Percentiles rank a stretch among this genome's conserved stretches.
These are phyloP conservation scores for Urosaurus nigricauda DNA, from an alignment of 2,797 vertebrate genomes.

Conservation along the genomic window DNA sequence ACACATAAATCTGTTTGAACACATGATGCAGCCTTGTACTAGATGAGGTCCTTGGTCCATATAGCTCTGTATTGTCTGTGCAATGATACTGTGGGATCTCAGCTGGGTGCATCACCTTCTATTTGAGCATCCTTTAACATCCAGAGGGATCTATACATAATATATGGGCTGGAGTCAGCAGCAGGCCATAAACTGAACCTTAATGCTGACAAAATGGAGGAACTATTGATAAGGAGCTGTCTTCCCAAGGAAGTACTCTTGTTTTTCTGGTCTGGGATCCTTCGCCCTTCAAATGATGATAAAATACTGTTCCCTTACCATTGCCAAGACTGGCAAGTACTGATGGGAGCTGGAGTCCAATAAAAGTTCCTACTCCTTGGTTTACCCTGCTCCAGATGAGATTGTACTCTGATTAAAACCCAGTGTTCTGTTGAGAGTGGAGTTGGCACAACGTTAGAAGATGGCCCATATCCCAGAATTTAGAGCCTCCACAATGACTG, in stretches of 20 bases:
- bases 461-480: neutral
- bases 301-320: neutral
- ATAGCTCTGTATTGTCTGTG: neutral
- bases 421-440: neutral
- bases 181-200: neutral
- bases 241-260: no score
- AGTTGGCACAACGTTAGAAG: neutral
- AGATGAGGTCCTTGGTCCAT: neutral
- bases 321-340: neutral
- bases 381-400: neutral
- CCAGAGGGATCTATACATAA: neutral
- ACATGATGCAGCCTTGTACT: neutral
- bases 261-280: neutral
- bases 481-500: neutral
- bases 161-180: neutral
- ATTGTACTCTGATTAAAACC: no score
- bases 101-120: no score
- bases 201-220: neutral
- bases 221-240: no score
- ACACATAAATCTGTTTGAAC: neutral
- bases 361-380: neutral
- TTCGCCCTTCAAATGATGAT: neutral
- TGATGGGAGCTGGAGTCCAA: neutral
- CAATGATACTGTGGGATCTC: neutral
- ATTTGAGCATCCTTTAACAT: neutral